Percentiles rank a stretch among this genome's conserved stretches.
Conservation (phyloP, 1,140 invertebrate species). For the Diploscapter pachys region DNA sequence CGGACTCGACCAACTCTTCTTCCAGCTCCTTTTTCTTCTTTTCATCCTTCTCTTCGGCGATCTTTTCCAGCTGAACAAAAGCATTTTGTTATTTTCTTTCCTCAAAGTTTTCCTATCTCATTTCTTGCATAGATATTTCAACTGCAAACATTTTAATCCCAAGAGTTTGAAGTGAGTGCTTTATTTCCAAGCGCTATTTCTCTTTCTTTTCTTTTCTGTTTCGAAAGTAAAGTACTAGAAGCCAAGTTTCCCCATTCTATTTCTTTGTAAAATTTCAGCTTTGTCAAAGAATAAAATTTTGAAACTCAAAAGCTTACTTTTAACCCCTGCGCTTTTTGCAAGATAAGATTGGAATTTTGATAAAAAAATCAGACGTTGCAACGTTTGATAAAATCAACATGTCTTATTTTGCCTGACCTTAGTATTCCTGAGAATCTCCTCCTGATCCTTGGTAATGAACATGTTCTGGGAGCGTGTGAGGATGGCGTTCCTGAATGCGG, state of each 20-base stretch:
- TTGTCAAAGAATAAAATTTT: too few species aligned
- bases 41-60: slow-evolving; percentile 32
- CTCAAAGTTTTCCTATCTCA: too few species aligned
- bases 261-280: too few species aligned
- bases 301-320: too few species aligned
- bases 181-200: neutral
- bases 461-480: slow-evolving; percentile 16
- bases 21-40: slow-evolving; percentile 36
- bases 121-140: too few species aligned
- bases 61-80: too few species aligned
- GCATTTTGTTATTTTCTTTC: too few species aligned
- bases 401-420: neutral
- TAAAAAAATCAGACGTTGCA: neutral
- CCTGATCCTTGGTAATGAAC: slow-evolving; percentile 19
- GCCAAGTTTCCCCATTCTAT: too few species aligned
- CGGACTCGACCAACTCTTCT: slow-evolving; percentile 12
- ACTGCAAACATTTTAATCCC: neutral
- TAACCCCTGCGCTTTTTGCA: too few species aligned
- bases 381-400: neutral
- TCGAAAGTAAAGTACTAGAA: too few species aligned
- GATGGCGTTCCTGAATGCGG: slow-evolving; percentile 24
- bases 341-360: neutral
- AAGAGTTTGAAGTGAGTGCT: slow-evolving; percentile 22
- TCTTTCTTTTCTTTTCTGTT: too few species aligned
- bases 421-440: slow-evolving; percentile 12